A percentile compares a stretch with the other conserved stretches of the same genome.
These are phyloP conservation scores for Ictidomys tridecemlineatus DNA, from an alignment of 2,113 vertebrate species.

Conservation along the genomic window DNA sequence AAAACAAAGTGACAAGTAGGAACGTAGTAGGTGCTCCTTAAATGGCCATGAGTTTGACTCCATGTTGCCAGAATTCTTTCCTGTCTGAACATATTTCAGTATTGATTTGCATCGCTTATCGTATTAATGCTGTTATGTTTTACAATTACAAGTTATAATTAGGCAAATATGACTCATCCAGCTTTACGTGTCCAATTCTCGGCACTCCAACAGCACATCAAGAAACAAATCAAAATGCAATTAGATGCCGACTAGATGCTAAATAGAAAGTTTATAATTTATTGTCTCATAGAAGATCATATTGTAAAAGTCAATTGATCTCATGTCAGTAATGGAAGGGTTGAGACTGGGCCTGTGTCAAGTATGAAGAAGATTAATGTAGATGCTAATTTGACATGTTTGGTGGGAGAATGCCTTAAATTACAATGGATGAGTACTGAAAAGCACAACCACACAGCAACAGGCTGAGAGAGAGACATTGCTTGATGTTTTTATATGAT, in stretches of 20 bases:
- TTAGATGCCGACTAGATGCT: conserved; percentile 74
- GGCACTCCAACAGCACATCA: conserved; percentile 61
- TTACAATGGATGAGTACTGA: neutral
- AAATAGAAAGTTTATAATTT: conserved; percentile 70
- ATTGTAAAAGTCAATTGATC: conserved; percentile 53
- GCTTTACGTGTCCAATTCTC: conserved; percentile 74
- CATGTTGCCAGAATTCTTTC: neutral
- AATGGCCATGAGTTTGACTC: neutral
- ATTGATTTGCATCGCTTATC: conserved; percentile 62
- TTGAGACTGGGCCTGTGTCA: neutral
- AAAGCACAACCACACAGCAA: conserved; percentile 23
- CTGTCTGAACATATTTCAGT: conserved; percentile 42
- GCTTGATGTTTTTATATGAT: neutral
- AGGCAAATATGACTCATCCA: conserved; percentile 79
- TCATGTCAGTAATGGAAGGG: conserved; percentile 30
- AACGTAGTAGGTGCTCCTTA: conserved; percentile 57
- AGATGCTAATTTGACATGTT: conserved; percentile 56
- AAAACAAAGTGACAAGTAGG: neutral
- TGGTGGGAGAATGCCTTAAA: conserved; percentile 1
- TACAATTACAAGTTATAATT: conserved; percentile 81
- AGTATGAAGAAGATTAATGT: conserved; percentile 60
- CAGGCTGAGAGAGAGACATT: neutral
- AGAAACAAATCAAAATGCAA: conserved; percentile 83
- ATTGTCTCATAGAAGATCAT: conserved; percentile 73
- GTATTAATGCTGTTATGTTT: conserved; percentile 70